Conservation (phyloP, 2,113 vertebrate genomes). For the Zosterops japonicus region DNA sequence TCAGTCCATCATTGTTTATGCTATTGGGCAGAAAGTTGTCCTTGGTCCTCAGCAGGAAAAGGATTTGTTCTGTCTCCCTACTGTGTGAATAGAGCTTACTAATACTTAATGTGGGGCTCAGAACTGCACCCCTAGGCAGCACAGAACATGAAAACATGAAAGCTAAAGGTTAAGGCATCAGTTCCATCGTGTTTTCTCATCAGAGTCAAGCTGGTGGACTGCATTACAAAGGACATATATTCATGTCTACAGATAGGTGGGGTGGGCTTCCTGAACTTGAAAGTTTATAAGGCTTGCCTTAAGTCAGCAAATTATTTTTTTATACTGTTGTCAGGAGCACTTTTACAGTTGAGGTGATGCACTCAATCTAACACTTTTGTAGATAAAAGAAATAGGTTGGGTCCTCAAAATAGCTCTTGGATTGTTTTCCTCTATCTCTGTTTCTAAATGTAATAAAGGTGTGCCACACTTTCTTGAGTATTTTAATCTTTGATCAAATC, state of each 20-base stretch:
- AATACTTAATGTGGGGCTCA: no score
- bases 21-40: no score
- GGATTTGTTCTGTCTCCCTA: no score
- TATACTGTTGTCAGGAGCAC: background rate
- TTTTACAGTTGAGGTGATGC: background rate
- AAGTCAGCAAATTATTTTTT: background rate
- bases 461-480: background rate
- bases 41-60: no score
- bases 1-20: no score
- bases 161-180: no score
- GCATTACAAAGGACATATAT: accelerated
- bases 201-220: background rate
- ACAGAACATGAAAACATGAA: no score
- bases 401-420: background rate
- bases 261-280: background rate
- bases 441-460: background rate
- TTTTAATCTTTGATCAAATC: background rate
- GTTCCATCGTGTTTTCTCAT: background rate
- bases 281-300: background rate
- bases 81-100: no score
- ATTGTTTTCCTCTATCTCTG: background rate
- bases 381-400: background rate
- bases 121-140: no score
- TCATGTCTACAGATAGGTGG: background rate
- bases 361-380: background rate